These are phyloP conservation scores for Habrosyne pyritoides DNA, from an alignment of 2,888 invertebrate species.

Conservation along the genomic window DNA sequence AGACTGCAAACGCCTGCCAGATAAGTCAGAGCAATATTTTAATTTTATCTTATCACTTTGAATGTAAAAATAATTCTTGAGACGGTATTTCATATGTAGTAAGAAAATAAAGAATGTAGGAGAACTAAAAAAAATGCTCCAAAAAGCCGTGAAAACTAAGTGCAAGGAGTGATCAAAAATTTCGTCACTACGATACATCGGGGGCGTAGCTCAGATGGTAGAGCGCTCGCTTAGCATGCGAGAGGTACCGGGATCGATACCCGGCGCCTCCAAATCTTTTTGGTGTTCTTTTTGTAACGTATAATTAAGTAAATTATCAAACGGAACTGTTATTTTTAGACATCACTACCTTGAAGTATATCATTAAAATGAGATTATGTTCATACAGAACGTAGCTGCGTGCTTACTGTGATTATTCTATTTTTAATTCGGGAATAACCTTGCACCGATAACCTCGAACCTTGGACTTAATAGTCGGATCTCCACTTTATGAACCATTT, in stretches of 20 bases:
- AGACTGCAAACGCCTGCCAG: neutral
- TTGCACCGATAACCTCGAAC: neutral
- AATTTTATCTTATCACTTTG: neutral
- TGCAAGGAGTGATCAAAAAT: neutral
- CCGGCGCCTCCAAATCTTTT: conserved; percentile 68
- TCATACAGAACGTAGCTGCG: neutral
- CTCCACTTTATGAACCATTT: neutral
- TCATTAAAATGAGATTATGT: conserved; percentile 4
- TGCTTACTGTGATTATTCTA: neutral
- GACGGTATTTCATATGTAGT: neutral
- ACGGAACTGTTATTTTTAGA: neutral
- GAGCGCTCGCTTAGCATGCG: conserved; percentile 80
- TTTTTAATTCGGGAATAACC: neutral
- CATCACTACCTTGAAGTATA: neutral
- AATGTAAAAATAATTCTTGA: neutral
- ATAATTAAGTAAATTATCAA: neutral
- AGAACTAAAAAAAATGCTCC: no score
- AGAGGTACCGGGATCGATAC: conserved; percentile 84
- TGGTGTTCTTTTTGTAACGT: neutral
- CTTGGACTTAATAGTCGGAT: neutral
- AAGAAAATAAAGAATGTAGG: neutral
- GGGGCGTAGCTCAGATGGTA: conserved; percentile 78
- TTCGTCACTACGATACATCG: conserved; percentile 13
- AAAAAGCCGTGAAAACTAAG: neutral
- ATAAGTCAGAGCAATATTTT: neutral